These are phyloP conservation scores for Gavialis gangeticus DNA, from an alignment of 2,113 vertebrate genomes.

Conservation along the genomic window DNA sequence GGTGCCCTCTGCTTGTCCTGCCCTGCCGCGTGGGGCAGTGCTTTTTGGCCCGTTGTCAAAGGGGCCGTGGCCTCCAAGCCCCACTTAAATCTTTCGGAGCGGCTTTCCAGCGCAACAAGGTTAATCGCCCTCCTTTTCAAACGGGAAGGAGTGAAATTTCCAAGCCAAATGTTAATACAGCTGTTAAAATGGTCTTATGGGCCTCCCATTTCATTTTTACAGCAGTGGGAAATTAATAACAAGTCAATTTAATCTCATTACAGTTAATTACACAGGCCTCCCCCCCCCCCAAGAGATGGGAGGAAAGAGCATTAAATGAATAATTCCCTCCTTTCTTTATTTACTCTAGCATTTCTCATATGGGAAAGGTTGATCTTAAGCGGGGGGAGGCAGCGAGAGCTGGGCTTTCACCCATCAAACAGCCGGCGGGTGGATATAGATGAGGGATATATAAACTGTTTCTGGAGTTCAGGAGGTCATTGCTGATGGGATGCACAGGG, in stretches of 20 bases:
- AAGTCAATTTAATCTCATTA: conserved; percentile 81
- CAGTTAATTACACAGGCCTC: conserved; percentile 79
- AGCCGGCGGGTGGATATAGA: conserved; percentile 10
- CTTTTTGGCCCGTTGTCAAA: too few relatives aligned
- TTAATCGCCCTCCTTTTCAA: conserved; percentile 20
- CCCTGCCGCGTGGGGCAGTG: too few relatives aligned
- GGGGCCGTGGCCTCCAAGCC: background rate
- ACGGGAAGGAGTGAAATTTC: conserved; percentile 3
- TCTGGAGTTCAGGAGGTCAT: conserved; percentile 27
- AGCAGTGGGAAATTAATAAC: conserved; percentile 72
- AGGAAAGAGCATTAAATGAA: conserved; percentile 69
- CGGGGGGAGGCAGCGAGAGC: conserved; percentile 20
- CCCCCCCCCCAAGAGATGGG: conserved; percentile 68
- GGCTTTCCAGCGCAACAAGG: background rate
- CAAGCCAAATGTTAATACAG: conserved; percentile 36
- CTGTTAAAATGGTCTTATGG: conserved; percentile 41
- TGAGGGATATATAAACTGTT: conserved; percentile 20
- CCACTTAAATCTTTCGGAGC: background rate
- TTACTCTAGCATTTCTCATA: conserved; percentile 64
- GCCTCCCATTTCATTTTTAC: conserved; percentile 63
- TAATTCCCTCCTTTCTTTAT: conserved; percentile 71
- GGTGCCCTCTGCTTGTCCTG: too few relatives aligned
- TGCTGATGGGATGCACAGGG: background rate
- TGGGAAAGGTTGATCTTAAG: conserved; percentile 53
- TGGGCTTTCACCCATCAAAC: conserved; percentile 11